Evolutionary conservation across 2,888 invertebrate species (phyloP), one percentile per base, ranked within the genome.

Genomic region (Morpho deidamia): DNA sequence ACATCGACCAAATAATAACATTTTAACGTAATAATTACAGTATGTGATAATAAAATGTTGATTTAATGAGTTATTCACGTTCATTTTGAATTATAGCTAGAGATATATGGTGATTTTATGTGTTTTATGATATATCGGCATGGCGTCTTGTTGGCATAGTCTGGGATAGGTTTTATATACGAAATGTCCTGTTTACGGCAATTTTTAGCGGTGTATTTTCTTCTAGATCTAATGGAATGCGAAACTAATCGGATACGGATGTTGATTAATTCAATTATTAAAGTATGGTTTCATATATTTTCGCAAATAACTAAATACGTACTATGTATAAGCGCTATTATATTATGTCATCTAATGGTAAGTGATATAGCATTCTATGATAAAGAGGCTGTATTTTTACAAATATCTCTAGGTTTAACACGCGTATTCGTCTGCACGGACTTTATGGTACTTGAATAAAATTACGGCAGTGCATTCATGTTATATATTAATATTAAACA

Each of bases 31-130:
- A 1, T 7, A 42, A 37, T 40, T 10, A n/a, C 38, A 23, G 38
- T 44, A 50, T 50, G 50, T 50, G 50, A 50, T 43, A 11, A 44
- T 38, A n/a, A 11, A 38, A 50, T 50, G 33, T 38, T 41, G n/a
- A 0, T 11, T 32, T 4, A 11, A 12, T 38, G 7, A 38, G 43
- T 44, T 50, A 9, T 12, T 35, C 37, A 23, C 51, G 73, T 76
- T 77, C 72, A 79, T 74, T 70, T 76, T 74, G 75, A 8, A 40
- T 23, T 23, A 40, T 46, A 11, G 14, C n/a, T 74, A 74, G 77
- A 81, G 78, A 73, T 74, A 82, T 80, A 82, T 83, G 83, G 84
- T 82, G 79, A 77, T 66, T 80, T 73, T 74, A 78, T 74, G 77
- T 75, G 75, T 82, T 81, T 79, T 77, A 54, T 72, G 72, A 74